Evolutionary conservation across 2,113 vertebrate genomes (phyloP), one percentile per base, ranked within the genome.

Genomic region (Microcebus griseorufus): DNA sequence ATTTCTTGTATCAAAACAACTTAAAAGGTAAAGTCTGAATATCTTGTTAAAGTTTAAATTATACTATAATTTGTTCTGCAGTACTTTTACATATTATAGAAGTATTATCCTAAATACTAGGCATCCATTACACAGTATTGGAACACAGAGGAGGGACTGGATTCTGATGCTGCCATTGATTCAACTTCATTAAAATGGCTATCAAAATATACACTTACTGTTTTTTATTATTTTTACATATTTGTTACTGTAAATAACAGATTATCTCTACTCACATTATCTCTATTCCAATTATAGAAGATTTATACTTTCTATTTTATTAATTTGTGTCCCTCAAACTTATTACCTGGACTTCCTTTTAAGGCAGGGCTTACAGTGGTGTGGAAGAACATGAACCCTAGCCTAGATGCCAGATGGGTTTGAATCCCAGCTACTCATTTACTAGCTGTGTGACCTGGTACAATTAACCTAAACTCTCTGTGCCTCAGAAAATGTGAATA

Each of bases 41-140:
- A 89, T 82, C 23, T 64, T 78, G 23, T 60, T 82, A 64, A 2
- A 80, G 23, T 92, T 93, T 29, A 93, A 78, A 92, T 53, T 64
- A 94, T 80, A 95, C 27, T 75, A 88, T 45, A 90, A 64, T 86
- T 89, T 96, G n/a, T 51, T 96, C 85, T 94, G 27, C 0, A 75
- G 83, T 80, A 78, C 45, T 91, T 64, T 72, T 78, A 58, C 25
- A 3, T 69, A 23, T 13, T 73, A 88, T 3, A 67, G 25, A 72
- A 67, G 13, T 51, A 45, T 48, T 29, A 81, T 69, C 29, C 17
- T 58, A 69, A 84, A 51, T 67, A 88, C 13, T 29, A 67, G 45
- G 27, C 23, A 80, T 72, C 84, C 69, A 58, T 91, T 69, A 93
- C 10, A 69, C 20, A 91, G 64, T 34, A 34, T 9, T 81, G 8